Conservation (phyloP, 2,888 invertebrate species). For the Platycheirus albimanus region DNA sequence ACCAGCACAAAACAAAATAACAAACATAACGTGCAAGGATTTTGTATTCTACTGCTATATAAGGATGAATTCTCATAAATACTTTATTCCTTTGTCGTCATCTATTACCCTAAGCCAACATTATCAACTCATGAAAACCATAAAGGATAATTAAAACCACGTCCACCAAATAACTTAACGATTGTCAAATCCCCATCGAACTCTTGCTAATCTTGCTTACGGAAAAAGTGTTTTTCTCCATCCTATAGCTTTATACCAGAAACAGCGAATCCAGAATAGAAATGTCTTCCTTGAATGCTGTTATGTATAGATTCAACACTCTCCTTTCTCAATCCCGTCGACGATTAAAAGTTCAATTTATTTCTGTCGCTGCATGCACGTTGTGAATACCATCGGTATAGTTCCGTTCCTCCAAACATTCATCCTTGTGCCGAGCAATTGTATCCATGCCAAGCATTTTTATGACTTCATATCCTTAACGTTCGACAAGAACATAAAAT, state of each 20-base stretch:
- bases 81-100: conserved; percentile 4
- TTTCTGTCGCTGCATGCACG: conserved; percentile 65
- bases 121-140: conserved; percentile 45
- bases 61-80: no score
- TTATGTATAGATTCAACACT: conserved; percentile 48
- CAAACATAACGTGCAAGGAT: no score
- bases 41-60: no score
- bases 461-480: conserved; percentile 74
- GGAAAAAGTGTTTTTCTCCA: conserved; percentile 12
- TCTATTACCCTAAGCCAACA: conserved; percentile 29
- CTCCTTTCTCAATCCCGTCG: conserved; percentile 55
- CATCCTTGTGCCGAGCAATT: conserved; percentile 64
- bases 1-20: neutral
- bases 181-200: conserved; percentile 58
- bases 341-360: conserved; percentile 74
- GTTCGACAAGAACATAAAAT: conserved; percentile 74
- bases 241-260: neutral
- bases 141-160: conserved; percentile 47
- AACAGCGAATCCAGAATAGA: neutral
- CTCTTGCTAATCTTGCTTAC: conserved; percentile 58
- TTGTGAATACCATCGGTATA: conserved; percentile 40
- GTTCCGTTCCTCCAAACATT: conserved; percentile 47
- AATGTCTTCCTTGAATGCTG: conserved; percentile 13
- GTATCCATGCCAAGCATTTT: conserved; percentile 72
- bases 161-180: conserved; percentile 59